These are phyloP conservation scores for Sarcoramphus papa DNA, from an alignment of 2,797 vertebrate species.

Conservation along the genomic window DNA sequence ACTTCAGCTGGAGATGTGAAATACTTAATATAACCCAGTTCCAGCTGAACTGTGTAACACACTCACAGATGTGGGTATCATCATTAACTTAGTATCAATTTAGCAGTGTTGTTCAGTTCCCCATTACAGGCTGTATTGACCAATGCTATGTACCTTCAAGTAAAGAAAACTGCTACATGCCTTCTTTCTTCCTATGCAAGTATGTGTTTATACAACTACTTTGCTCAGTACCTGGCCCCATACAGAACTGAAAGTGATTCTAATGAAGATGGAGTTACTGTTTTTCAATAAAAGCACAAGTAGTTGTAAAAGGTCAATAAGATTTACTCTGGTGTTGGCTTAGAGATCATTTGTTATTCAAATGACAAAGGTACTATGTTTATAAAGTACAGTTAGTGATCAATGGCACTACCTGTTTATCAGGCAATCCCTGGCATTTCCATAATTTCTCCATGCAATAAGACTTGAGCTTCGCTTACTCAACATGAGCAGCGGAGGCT, in stretches of 20 bases:
- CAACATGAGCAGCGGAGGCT: not conserved
- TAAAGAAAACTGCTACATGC: not conserved
- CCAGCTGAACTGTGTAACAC: not conserved
- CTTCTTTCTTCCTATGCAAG: not conserved
- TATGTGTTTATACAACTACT: not conserved
- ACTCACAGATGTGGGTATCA: not conserved
- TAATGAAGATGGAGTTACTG: not conserved
- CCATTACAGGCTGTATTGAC: not conserved
- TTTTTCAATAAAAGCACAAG: not conserved
- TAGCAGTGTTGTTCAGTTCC: not conserved
- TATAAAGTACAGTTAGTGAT: not conserved
- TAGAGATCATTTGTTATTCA: not conserved
- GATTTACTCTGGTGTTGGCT: not conserved
- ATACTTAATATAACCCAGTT: not conserved
- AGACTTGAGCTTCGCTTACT: not conserved
- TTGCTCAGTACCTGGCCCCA: not conserved
- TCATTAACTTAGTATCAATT: not conserved
- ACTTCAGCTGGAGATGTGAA: not conserved
- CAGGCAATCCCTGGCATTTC: constrained; percentile 17
- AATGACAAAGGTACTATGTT: not conserved
- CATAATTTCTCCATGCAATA: not conserved
- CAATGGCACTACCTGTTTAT: not conserved
- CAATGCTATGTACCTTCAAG: not conserved
- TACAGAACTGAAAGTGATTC: not conserved
- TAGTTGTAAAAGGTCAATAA: constrained; percentile 2